Base-by-base conservation (phyloP, 2,797 vertebrate genomes). In the Sylvilagus floridanus region DNA sequence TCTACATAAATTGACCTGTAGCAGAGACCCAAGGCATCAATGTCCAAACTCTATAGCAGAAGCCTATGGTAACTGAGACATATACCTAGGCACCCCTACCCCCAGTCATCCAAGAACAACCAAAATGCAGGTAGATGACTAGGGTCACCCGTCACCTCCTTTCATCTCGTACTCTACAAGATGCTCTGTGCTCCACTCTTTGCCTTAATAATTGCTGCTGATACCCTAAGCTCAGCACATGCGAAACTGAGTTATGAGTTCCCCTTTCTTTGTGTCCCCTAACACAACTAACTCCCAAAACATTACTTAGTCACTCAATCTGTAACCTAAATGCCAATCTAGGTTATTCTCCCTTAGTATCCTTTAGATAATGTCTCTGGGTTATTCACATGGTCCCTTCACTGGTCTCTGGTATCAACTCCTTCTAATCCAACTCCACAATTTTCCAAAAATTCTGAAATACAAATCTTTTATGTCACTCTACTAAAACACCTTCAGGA, bases 401-500 rank as follows among this genome's bases (percentile, higher is more conserved):
- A 71, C 50, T 21, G 35, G 17, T 50, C n/a, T 71, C 69, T 82
- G 30, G n/a, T 47, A 75, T 75, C 65, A 7, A 69, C 35, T 14
- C 24, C 71, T 91, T 91, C 37, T 50, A 82, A 81, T 60, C n/a
- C 57, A 94, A 35, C 37, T 52, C 84, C 65, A 79, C 6, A 84
- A 11, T 75, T 60, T 37, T 50, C 28, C 12, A 90, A 82, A 72
- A 35, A 47, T 62, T 76, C 76, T 86, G 63, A 94, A 96, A 76
- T 1, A 90, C 35, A 79, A 79, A 90, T 57, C 24, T 66, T 91
- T 82, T 30, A 54, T 54, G 57, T 76, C 52, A 84, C 24, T 87
- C 52, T 30, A 76, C 35, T 65, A 72, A 90, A 90, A 76, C 6
- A 4, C 30, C 69, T 57, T 86, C 50, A n/a, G n/a, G 37, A 47